Percentiles rank a stretch among this genome's conserved stretches.
phyloP scores from a whole-genome alignment of 2,797 vertebrate genomes.

The Lateolabrax maculatus region DNA sequence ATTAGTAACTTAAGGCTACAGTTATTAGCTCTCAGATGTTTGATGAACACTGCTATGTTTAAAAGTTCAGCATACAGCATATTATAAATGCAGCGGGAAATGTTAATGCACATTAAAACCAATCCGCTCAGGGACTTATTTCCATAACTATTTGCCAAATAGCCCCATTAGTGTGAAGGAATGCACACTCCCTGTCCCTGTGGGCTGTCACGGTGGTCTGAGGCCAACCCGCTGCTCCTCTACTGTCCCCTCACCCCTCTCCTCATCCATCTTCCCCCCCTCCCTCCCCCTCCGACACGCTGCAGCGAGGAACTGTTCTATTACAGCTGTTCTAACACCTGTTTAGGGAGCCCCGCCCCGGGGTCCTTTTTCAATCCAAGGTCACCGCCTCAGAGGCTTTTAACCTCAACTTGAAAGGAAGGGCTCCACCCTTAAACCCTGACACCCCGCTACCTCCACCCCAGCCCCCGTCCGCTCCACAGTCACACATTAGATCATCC shows the following conservation, averaged over 20 bases:
- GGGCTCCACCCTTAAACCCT: constrained; percentile 53
- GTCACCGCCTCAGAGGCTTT: constrained; percentile 61
- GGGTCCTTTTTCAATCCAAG: constrained; percentile 59
- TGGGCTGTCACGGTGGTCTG: constrained; percentile 51
- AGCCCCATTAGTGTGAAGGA: constrained; percentile 51
- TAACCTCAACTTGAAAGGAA: constrained; percentile 56
- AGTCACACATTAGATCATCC: constrained; percentile 47
- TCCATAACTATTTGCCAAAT: constrained; percentile 41
- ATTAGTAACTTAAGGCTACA: neutral
- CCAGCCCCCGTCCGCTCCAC: constrained; percentile 5
- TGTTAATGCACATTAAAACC: constrained; percentile 36
- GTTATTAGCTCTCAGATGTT: constrained; percentile 5
- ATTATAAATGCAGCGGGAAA: constrained; percentile 31
- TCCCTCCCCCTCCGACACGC: constrained; percentile 10
- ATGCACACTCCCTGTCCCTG: constrained; percentile 36
- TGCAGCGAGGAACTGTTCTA: constrained; percentile 39
- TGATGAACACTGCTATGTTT: neutral
- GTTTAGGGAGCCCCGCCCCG: constrained; percentile 47
- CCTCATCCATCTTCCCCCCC: constrained; percentile 24
- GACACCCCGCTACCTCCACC: neutral
- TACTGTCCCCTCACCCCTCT: constrained; percentile 19
- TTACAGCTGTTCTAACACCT: constrained; percentile 75
- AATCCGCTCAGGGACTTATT: constrained; percentile 24
- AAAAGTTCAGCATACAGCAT: neutral
- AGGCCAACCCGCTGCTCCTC: constrained; percentile 15